Conservation (phyloP, 2,888 invertebrate species). For the Limenitis camilla region DNA sequence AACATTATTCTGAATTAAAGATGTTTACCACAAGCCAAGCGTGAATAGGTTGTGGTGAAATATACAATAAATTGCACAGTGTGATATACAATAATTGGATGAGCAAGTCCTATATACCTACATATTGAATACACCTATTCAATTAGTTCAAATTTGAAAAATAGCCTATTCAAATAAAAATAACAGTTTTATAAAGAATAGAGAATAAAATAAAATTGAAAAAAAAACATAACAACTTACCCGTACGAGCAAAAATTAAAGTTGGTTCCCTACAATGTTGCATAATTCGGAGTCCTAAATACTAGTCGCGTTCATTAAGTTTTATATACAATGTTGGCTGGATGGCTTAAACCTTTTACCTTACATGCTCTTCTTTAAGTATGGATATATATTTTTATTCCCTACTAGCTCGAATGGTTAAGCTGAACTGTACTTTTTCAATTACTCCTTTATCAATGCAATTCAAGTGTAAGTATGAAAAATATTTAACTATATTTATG, state of each 20-base stretch:
- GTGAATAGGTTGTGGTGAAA: too few relatives aligned
- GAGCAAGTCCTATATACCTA: too few relatives aligned
- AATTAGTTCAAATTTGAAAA: not conserved
- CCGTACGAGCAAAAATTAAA: constrained; percentile 6
- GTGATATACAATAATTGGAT: too few relatives aligned
- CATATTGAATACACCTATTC: too few relatives aligned
- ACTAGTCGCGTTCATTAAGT: constrained; percentile 10
- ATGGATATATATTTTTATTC: not conserved
- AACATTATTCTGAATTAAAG: too few relatives aligned
- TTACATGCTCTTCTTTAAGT: constrained; percentile 1
- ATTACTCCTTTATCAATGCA: too few relatives aligned
- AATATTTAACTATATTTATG: too few relatives aligned
- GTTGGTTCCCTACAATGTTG: constrained; percentile 16
- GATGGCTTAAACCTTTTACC: constrained; percentile 6
- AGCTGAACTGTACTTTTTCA: too few relatives aligned
- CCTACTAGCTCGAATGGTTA: too few relatives aligned
- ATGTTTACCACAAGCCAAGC: too few relatives aligned
- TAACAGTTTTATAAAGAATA: not conserved
- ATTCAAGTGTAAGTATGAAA: too few relatives aligned
- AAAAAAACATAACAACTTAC: not conserved
- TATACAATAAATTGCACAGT: too few relatives aligned
- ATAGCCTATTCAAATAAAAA: not conserved
- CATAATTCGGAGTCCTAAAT: constrained; percentile 12
- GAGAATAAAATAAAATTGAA: not conserved
- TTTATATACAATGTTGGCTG: constrained; percentile 13